Conservation (phyloP, 2,797 vertebrate species). For the Lates japonicus region DNA sequence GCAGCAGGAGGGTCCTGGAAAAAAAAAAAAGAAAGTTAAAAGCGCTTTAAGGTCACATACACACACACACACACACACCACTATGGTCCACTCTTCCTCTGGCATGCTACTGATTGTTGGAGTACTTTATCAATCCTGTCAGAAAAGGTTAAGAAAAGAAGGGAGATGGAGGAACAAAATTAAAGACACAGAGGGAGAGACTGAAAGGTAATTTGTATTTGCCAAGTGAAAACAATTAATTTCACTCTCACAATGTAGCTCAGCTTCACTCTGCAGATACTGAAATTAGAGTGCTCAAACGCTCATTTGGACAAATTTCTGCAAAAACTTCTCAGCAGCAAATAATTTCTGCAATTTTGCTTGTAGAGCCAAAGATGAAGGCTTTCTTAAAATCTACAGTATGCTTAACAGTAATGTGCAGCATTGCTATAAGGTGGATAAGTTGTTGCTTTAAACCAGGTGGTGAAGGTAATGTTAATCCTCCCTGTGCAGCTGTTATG, state of each 20-base stretch:
- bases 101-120: slow-evolving; percentile 64
- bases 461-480: neutral
- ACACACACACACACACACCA: slow-evolving; percentile 11
- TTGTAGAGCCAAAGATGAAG: neutral
- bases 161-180: slow-evolving; percentile 28
- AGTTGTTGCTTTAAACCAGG: neutral
- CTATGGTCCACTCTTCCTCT: slow-evolving; percentile 44
- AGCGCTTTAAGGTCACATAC: neutral
- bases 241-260: slow-evolving; percentile 10
- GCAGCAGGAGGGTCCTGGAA: slow-evolving; percentile 35
- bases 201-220: neutral
- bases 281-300: neutral
- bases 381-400: neutral
- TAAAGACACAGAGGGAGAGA: slow-evolving; percentile 30
- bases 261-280: neutral
- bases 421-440: neutral
- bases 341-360: no score
- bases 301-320: neutral
- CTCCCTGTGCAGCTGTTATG: neutral
- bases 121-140: slow-evolving; percentile 72
- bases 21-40: slow-evolving; percentile 19
- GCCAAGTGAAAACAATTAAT: slow-evolving; percentile 34
- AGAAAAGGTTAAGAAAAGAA: slow-evolving; percentile 56
- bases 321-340: neutral
- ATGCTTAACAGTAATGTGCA: neutral